Percentiles rank a stretch among this genome's conserved stretches.
Conservation (phyloP, 1,140 invertebrate genomes). For the Teleopsis dalmanni region DNA sequence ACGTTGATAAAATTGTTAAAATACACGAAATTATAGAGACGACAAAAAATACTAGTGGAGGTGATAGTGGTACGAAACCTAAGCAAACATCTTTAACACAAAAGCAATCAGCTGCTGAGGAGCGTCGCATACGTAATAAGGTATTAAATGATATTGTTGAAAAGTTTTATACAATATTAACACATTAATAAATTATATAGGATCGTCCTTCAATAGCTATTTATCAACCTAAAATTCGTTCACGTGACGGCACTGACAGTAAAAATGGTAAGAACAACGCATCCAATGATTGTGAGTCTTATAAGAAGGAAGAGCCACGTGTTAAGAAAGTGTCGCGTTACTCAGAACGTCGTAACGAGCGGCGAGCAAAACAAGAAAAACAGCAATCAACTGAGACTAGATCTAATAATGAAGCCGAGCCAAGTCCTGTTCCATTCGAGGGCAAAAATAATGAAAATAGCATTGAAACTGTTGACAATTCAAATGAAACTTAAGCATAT, state of each 20-base stretch:
- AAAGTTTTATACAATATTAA: background rate
- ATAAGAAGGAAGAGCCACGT: slow-evolving; percentile 11
- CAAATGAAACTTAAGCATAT: too few relatives aligned
- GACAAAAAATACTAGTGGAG: too few relatives aligned
- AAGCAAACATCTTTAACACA: slow-evolving; percentile 10
- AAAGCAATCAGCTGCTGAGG: slow-evolving; percentile 24
- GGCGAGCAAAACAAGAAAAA: background rate
- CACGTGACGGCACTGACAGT: slow-evolving; percentile 20
- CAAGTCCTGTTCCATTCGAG: too few relatives aligned
- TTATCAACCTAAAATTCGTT: slow-evolving; percentile 36
- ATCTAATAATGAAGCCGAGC: too few relatives aligned
- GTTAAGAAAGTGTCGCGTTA: slow-evolving; percentile 14
- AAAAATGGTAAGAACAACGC: slow-evolving; percentile 9
- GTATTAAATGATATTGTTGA: slow-evolving; percentile 19
- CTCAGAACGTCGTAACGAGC: slow-evolving; percentile 7
- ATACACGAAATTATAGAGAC: too few relatives aligned
- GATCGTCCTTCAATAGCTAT: slow-evolving; percentile 42
- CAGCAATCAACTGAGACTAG: background rate
- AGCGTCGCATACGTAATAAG: slow-evolving; percentile 48
- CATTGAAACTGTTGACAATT: too few relatives aligned
- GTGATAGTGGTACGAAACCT: slow-evolving; percentile 1
- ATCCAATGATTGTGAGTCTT: slow-evolving; percentile 9
- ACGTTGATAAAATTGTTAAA: background rate
- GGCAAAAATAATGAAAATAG: too few relatives aligned
- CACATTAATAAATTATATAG: slow-evolving; percentile 17